Evolutionary conservation across 1,140 invertebrate genomes (phyloP).

Genomic region (Periplaneta americana): DNA sequence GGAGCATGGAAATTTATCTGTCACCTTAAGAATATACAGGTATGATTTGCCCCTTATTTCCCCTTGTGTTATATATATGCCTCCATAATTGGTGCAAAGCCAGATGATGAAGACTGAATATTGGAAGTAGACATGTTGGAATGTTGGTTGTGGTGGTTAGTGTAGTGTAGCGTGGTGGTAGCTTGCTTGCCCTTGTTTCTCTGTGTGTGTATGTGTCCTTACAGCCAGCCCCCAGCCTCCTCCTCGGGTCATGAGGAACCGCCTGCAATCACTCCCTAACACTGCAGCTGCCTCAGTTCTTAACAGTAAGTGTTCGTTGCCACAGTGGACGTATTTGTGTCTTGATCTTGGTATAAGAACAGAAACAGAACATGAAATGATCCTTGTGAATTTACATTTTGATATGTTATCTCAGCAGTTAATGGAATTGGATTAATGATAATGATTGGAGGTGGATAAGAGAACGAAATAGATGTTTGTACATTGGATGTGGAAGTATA

Average conservation of each 20-base stretch:
- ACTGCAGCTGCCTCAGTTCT: not conserved
- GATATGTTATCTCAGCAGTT: not conserved
- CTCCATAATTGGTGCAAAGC: too few relatives aligned
- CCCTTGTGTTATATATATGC: too few relatives aligned
- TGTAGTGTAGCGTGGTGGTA: not conserved
- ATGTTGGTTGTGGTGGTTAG: not conserved
- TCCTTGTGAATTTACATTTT: too few relatives aligned
- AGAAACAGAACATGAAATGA: too few relatives aligned
- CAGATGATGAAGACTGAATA: not conserved
- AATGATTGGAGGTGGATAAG: too few relatives aligned
- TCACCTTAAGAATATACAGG: too few relatives aligned
- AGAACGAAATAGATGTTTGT: too few relatives aligned
- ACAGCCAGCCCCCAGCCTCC: constrained; percentile 32
- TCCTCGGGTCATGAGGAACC: constrained; percentile 30
- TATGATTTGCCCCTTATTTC: too few relatives aligned
- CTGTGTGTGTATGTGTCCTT: constrained; percentile 17
- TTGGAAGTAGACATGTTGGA: not conserved
- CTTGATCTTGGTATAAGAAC: too few relatives aligned
- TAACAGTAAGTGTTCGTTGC: constrained; percentile 25
- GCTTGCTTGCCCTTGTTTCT: not conserved
- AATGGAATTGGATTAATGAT: too few relatives aligned
- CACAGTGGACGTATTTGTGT: not conserved
- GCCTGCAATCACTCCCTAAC: constrained; percentile 34
- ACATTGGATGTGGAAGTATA: too few relatives aligned
- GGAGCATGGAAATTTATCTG: too few relatives aligned